Evolutionary conservation across 1,140 invertebrate genomes (phyloP).

Genomic region (Drosophila dunni): DNA sequence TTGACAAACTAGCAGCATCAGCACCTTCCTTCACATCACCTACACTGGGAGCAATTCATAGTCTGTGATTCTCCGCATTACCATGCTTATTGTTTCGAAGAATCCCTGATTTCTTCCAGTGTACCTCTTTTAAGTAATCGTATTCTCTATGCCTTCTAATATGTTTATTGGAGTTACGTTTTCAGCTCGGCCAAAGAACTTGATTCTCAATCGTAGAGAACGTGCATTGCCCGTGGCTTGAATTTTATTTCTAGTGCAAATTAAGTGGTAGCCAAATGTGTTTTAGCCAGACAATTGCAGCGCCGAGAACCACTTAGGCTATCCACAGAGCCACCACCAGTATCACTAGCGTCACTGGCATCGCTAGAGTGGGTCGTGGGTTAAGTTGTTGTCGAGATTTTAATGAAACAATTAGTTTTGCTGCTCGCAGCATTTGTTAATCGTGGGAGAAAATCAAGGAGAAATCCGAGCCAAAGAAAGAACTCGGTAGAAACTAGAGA

Average conservation of each 20-base stretch:
- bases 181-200: neutral
- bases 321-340: neutral
- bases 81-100: too few relatives aligned
- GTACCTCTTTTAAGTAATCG: constrained; percentile 30
- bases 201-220: constrained; percentile 21
- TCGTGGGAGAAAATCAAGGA: constrained; percentile 59
- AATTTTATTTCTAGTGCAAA: constrained; percentile 46
- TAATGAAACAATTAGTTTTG: constrained; percentile 61
- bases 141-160: constrained; percentile 39
- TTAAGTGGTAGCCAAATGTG: constrained; percentile 76
- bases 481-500: neutral
- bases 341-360: too few relatives aligned
- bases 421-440: constrained; percentile 31
- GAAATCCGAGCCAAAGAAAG: neutral
- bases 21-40: constrained; percentile 49
- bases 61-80: too few relatives aligned
- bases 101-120: too few relatives aligned
- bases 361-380: constrained; percentile 23
- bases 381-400: constrained; percentile 43
- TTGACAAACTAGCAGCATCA: constrained; percentile 71
- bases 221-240: constrained; percentile 60
- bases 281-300: constrained; percentile 38
- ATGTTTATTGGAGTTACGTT: constrained; percentile 37
- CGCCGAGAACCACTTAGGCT: neutral
- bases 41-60: neutral